phyloP scores from a whole-genome alignment of 2,888 invertebrate species.

The Ganaspis brasiliensis region DNA sequence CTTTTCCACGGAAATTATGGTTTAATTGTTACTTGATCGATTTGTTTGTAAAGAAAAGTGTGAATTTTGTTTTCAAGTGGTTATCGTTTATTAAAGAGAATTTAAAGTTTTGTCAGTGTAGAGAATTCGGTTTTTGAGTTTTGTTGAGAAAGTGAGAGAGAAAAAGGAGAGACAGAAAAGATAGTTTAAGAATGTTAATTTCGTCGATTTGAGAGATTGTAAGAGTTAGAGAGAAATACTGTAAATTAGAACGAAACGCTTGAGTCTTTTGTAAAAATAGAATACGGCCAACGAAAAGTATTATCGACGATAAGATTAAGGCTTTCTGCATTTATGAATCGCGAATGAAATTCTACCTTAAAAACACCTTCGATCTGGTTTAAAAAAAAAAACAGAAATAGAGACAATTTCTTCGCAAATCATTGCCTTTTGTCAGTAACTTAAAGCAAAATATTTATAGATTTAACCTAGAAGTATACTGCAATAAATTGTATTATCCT shows the following conservation, averaged over 20 bases:
- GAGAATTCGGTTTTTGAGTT: not conserved
- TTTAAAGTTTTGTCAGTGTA: constrained; percentile 6
- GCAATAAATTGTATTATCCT: constrained; percentile 29
- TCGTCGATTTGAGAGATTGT: constrained; percentile 13
- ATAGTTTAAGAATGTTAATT: constrained; percentile 30
- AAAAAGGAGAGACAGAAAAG: constrained; percentile 15
- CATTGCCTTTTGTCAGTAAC: constrained; percentile 39
- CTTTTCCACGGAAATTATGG: constrained; percentile 66
- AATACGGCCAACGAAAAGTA: constrained; percentile 41
- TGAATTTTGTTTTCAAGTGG: not conserved
- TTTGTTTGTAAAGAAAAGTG: constrained; percentile 44
- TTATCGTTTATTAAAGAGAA: constrained; percentile 15
- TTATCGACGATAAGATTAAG: constrained; percentile 27
- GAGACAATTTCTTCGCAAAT: constrained; percentile 25
- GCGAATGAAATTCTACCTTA: constrained; percentile 21
- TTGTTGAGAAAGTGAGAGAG: not conserved
- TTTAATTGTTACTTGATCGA: constrained; percentile 58
- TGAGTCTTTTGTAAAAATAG: constrained; percentile 36
- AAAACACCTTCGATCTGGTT: constrained; percentile 1
- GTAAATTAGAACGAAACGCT: constrained; percentile 37
- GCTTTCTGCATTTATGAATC: constrained; percentile 29
- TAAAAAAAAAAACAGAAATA: not conserved
- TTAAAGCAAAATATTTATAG: constrained; percentile 40
- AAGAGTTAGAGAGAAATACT: not conserved
- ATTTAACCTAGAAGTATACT: constrained; percentile 38